A percentile compares a stretch with the other conserved stretches of the same genome.
Conservation (phyloP, 2,888 invertebrate genomes). For the Magallana nippona region DNA sequence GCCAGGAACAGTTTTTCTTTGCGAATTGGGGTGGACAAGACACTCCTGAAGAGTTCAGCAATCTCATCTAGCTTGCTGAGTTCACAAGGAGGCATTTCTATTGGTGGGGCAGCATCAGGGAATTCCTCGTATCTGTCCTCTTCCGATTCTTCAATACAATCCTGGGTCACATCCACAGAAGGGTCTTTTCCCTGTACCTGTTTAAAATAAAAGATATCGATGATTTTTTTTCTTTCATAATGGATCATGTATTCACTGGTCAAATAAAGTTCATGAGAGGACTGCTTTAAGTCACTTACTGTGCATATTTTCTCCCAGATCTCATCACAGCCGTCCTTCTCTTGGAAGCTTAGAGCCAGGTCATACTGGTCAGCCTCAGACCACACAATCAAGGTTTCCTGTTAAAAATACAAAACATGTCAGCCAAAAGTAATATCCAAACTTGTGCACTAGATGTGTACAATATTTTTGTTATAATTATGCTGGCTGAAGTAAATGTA, state of each 20-base stretch:
- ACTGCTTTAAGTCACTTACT: conserved; percentile 81
- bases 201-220: background rate
- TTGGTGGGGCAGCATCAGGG: conserved; percentile 95
- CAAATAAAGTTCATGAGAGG: background rate
- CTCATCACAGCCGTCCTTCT: conserved; percentile 99
- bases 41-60: conserved; percentile 84
- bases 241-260: too few species aligned
- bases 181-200: conserved; percentile 99
- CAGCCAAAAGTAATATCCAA: too few species aligned
- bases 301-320: conserved; percentile 99
- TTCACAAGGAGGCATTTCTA: conserved; percentile 97
- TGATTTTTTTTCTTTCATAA: background rate
- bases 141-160: conserved; percentile 79
- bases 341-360: conserved; percentile 99
- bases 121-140: conserved; percentile 98
- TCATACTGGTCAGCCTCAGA: conserved; percentile 99
- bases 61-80: conserved; percentile 96
- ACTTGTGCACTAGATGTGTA: too few species aligned
- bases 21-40: conserved; percentile 90
- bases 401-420: conserved; percentile 57
- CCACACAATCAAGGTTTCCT: conserved; percentile 99
- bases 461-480: too few species aligned
- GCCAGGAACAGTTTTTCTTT: conserved; percentile 97
- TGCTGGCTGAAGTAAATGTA: too few species aligned
- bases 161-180: conserved; percentile 96